Conservation (phyloP, 2,113 vertebrate genomes). For the Aegithalos caudatus region DNA sequence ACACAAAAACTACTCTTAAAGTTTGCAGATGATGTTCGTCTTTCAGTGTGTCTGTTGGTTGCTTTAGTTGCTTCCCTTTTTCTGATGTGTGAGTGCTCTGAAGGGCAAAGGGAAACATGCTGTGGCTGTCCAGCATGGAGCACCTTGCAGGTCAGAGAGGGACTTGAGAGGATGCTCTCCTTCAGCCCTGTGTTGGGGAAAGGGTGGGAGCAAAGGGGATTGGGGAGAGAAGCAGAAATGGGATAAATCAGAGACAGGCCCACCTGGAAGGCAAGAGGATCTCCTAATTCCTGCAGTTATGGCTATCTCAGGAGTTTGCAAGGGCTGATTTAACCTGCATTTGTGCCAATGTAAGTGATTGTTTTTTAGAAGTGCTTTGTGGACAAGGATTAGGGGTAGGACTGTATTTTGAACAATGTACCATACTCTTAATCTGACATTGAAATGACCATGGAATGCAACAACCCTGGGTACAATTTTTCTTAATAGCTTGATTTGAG, state of each 20-base stretch:
- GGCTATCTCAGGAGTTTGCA: background rate
- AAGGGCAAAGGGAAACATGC: fast-evolving
- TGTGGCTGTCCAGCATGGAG: background rate
- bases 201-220: background rate
- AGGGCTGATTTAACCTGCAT: background rate
- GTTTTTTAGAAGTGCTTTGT: background rate
- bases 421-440: fast-evolving
- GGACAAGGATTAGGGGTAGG: background rate
- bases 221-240: background rate
- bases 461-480: background rate
- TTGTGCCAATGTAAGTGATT: background rate
- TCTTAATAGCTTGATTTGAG: background rate
- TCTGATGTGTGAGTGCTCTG: background rate
- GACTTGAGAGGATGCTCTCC: fast-evolving
- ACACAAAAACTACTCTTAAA: background rate
- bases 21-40: background rate
- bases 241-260: background rate
- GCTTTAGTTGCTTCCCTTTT: background rate
- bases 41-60: background rate
- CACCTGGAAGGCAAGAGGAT: background rate
- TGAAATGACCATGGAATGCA: fast-evolving
- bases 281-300: background rate
- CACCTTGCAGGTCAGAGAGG: background rate
- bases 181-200: background rate
- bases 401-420: background rate